These are phyloP conservation scores for Amblyopsis rosae DNA, from an alignment of 2,113 vertebrate genomes.

Conservation along the genomic window DNA sequence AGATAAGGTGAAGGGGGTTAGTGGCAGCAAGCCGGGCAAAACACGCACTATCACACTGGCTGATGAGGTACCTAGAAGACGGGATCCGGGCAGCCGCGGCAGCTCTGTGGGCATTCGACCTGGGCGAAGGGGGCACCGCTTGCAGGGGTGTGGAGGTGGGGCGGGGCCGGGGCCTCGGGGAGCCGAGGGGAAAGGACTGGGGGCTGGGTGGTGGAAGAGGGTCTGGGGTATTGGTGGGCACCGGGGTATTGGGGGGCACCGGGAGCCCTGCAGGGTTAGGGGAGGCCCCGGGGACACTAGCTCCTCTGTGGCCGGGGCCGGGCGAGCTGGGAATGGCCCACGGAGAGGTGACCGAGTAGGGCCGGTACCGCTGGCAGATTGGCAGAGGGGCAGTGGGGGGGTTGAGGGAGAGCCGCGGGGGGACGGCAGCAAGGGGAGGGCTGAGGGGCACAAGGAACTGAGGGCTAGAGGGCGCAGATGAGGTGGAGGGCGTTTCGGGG, in stretches of 20 bases:
- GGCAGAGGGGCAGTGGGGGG: slow-evolving; percentile 75
- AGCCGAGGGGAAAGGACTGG: slow-evolving; percentile 59
- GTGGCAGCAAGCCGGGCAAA: not conserved
- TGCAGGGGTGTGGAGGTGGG: slow-evolving; percentile 67
- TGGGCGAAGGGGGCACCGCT: slow-evolving; percentile 76
- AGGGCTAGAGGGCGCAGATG: slow-evolving; percentile 52
- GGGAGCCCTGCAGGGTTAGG: slow-evolving; percentile 57
- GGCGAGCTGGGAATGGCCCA: slow-evolving; percentile 69
- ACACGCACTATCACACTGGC: slow-evolving; percentile 58
- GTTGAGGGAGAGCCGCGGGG: slow-evolving; percentile 55
- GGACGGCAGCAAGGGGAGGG: slow-evolving; percentile 62
- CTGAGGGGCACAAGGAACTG: slow-evolving; percentile 59
- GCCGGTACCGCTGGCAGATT: slow-evolving; percentile 86
- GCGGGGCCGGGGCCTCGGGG: slow-evolving; percentile 67
- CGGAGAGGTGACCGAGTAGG: slow-evolving; percentile 82
- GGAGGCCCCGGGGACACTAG: slow-evolving; percentile 45
- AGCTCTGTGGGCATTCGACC: slow-evolving; percentile 72
- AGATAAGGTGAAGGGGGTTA: slow-evolving; percentile 9
- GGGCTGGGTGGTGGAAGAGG: slow-evolving; percentile 70
- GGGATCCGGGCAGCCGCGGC: slow-evolving; percentile 81
- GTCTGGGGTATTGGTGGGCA: slow-evolving; percentile 73
- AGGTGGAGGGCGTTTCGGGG: slow-evolving; percentile 55
- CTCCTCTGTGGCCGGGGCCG: slow-evolving; percentile 62
- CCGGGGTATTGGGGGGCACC: slow-evolving; percentile 72
- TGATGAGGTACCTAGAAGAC: slow-evolving; percentile 87